Evolutionary conservation across 2,113 vertebrate genomes (phyloP).

Genomic region (Gallinago undulata): DNA sequence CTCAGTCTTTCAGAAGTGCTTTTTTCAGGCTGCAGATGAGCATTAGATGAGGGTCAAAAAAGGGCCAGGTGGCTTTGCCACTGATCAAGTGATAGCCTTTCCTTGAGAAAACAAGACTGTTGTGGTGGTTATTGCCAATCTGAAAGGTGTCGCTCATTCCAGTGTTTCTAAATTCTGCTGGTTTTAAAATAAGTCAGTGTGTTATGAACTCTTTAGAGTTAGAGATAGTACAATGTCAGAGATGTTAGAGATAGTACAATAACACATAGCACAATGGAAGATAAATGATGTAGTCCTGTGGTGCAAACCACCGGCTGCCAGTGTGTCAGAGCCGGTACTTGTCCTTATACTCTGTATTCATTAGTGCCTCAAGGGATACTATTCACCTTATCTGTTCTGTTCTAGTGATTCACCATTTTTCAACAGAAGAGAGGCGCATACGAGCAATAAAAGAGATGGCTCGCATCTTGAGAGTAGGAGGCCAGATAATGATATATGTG

Average conservation of each 20-base stretch:
- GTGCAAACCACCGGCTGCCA: not conserved
- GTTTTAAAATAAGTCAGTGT: not conserved
- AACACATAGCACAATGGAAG: not conserved
- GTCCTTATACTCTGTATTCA: slow-evolving; percentile 4
- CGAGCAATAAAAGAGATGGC: slow-evolving; percentile 82
- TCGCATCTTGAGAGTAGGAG: slow-evolving; percentile 76
- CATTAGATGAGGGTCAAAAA: not conserved
- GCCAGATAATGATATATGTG: slow-evolving; percentile 86
- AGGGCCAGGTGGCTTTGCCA: not conserved
- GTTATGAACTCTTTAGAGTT: not conserved
- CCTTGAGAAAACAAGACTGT: not conserved
- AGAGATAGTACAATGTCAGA: not conserved
- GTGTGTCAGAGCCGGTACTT: not conserved
- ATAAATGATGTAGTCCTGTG: slow-evolving; percentile 5
- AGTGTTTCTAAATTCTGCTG: not conserved
- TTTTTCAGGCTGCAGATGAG: not conserved
- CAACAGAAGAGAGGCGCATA: slow-evolving; percentile 73
- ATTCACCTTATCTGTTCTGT: slow-evolving; percentile 25
- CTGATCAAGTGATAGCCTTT: not conserved
- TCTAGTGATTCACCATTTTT: slow-evolving; percentile 80
- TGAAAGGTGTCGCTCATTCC: not conserved
- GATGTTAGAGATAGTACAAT: not conserved
- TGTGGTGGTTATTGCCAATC: not conserved
- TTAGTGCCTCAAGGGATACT: not conserved
- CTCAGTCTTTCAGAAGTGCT: not conserved